Base-by-base conservation (phyloP, 2,113 vertebrate genomes). In the Chionis minor region DNA sequence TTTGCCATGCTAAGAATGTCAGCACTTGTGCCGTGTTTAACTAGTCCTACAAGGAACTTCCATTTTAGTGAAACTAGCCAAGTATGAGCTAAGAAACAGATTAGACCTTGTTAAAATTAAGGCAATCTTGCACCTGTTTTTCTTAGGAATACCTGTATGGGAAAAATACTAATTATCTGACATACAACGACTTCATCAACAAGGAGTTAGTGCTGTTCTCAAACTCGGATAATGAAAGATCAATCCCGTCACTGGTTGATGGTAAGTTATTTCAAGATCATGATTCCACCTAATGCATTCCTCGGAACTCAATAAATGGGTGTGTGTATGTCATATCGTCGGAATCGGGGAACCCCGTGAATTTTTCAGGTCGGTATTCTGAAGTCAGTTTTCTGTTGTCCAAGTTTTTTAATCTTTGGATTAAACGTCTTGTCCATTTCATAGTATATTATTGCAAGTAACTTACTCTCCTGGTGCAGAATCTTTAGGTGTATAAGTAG, bases 131-230 rank as follows among this genome's bases (percentile, higher is more conserved):
- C 62, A 26, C 47, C 19, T 93, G 26, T 88, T n/a, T 97, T 55
- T 80, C 75, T 65, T 58, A 99, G 99, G 99, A 99, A 49, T 99
- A 99, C 95, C 97, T 99, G 17, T 99, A 99, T 30, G 99, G 99
- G 38, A 98, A 99, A 95, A 16, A 97, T 69, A 99, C 98, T 4
- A 98, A 82, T 61, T 98, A 97, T 22, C 98, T 99, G 93, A 99
- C 99, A 4, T 99, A 99, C 96, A 99, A 99, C 20, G 98, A 99
- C 90, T 99, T 99, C 94, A 99, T 99, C 97, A 99, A 99, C 98
- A 99, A 99, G 96, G 99, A 99, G 96, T 97, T 99, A 83, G 99
- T 99, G 32, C 98, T 99, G 44, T 99, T 99, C 98, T 99, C 99
- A 84, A 99, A 99, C 97, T 99, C 99, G 6, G 99, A 99, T 96